phyloP scores from a whole-genome alignment of 2,888 invertebrate genomes.

The Chironomus riparius region DNA sequence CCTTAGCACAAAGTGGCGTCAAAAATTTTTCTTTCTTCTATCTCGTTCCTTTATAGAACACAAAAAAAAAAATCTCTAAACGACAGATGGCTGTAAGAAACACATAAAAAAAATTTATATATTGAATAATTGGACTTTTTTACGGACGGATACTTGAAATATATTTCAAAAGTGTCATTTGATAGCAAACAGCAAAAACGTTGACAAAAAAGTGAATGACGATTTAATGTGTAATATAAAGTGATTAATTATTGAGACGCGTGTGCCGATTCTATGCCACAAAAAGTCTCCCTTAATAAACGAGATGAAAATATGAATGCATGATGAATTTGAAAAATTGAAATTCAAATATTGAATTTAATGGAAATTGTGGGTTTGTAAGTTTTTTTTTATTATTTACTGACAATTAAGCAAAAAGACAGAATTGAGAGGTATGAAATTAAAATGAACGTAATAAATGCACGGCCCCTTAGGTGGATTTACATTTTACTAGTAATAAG shows the following conservation, averaged over 20 bases:
- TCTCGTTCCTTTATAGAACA: neutral
- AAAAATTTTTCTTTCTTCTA: neutral
- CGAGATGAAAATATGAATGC: neutral
- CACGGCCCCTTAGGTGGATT: too few relatives aligned
- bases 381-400: neutral
- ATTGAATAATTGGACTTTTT: neutral
- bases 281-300: neutral
- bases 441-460: too few relatives aligned
- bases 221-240: conserved; percentile 14
- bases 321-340: neutral
- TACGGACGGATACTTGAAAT: neutral
- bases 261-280: neutral
- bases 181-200: neutral
- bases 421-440: neutral
- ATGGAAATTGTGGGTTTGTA: neutral
- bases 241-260: conserved; percentile 23
- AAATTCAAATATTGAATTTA: neutral
- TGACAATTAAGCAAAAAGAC: neutral
- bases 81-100: neutral
- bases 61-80: neutral
- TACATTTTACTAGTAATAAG: too few relatives aligned
- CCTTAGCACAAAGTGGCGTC: neutral
- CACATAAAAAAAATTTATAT: neutral
- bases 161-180: neutral
- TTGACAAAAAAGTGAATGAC: neutral